These are phyloP conservation scores for Scomberomorus guttatus DNA, from an alignment of 2,797 vertebrate species.

Conservation along the genomic window DNA sequence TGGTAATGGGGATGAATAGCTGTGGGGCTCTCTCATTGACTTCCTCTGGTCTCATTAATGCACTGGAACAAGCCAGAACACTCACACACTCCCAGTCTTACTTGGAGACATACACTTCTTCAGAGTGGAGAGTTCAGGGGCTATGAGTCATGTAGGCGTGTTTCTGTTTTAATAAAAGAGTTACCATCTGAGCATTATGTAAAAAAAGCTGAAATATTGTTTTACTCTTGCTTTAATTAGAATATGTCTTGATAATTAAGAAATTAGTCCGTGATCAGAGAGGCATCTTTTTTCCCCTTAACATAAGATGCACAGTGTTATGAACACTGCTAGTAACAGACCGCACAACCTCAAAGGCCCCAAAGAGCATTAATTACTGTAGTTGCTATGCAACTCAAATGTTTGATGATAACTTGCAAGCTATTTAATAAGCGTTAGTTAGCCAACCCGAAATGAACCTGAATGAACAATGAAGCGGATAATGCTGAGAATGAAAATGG, in stretches of 20 bases:
- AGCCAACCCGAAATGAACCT: slow-evolving; percentile 32
- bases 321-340: slow-evolving; percentile 22
- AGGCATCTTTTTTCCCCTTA: background rate
- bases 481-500: background rate
- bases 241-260: slow-evolving; percentile 13
- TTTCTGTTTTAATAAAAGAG: background rate
- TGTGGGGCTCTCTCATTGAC: slow-evolving; percentile 66
- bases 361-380: slow-evolving; percentile 48
- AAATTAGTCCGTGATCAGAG: slow-evolving; percentile 24
- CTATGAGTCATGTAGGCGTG: background rate
- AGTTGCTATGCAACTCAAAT: slow-evolving; percentile 58
- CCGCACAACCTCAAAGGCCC: slow-evolving; percentile 30
- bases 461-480: slow-evolving; percentile 15
- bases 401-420: slow-evolving; percentile 45
- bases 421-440: slow-evolving; percentile 34
- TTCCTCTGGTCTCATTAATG: slow-evolving; percentile 74
- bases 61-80: slow-evolving; percentile 58
- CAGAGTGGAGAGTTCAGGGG: background rate
- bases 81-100: slow-evolving; percentile 48
- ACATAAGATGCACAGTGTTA: slow-evolving; percentile 5
- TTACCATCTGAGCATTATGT: background rate
- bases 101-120: slow-evolving; percentile 35
- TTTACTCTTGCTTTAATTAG: background rate
- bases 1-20: slow-evolving; percentile 76
- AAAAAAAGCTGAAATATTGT: background rate